A percentile compares a stretch with the other conserved stretches of the same genome.
These are phyloP conservation scores for Philaethria dido DNA, from an alignment of 2,888 invertebrate genomes.

Conservation along the genomic window DNA sequence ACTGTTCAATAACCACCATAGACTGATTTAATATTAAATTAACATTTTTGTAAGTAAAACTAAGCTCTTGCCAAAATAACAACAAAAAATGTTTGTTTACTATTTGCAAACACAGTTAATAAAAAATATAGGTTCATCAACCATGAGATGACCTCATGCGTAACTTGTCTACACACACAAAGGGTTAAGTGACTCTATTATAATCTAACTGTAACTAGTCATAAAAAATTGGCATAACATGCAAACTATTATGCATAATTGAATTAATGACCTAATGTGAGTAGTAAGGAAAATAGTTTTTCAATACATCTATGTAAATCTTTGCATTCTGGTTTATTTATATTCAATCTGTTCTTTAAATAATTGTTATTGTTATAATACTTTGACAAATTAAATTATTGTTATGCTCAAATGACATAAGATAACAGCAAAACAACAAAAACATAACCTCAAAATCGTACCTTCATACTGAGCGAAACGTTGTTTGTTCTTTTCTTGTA, in stretches of 20 bases:
- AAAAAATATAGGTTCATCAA: constrained; percentile 13
- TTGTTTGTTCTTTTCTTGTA: constrained; percentile 69
- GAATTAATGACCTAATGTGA: constrained; percentile 3
- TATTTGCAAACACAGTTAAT: not conserved
- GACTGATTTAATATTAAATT: too few species aligned
- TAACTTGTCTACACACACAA: constrained; percentile 8
- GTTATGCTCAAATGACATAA: not conserved
- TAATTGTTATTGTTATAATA: not conserved
- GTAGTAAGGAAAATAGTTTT: not conserved
- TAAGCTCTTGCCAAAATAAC: too few species aligned
- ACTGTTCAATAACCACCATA: too few species aligned
- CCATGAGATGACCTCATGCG: constrained; percentile 14
- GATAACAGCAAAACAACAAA: constrained; percentile 32
- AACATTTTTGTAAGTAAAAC: too few species aligned
- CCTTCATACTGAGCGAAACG: constrained; percentile 72
- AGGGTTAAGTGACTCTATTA: constrained; percentile 7
- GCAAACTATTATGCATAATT: constrained; percentile 14
- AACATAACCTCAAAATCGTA: constrained; percentile 73
- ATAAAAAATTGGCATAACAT: constrained; percentile 15
- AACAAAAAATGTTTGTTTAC: not conserved
- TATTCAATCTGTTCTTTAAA: not conserved
- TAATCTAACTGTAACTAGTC: constrained; percentile 15
- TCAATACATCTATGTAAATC: not conserved
- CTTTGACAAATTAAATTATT: not conserved
- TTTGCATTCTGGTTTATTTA: not conserved